These are phyloP conservation scores for Heteronetta atricapilla DNA, from an alignment of 2,113 vertebrate species.

Conservation along the genomic window DNA sequence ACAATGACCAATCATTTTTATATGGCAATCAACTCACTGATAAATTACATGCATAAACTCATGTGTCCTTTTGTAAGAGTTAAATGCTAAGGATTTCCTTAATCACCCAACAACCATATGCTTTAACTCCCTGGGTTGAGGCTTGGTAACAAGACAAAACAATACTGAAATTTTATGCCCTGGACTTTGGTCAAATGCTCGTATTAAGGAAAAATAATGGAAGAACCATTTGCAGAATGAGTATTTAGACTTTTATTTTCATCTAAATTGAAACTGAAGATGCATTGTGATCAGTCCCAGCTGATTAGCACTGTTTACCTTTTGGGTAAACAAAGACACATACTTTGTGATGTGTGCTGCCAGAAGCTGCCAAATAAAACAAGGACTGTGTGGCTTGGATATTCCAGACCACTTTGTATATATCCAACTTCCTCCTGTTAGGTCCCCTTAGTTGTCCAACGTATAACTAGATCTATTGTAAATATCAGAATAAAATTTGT, in stretches of 20 bases:
- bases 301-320: conserved; percentile 35
- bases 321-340: conserved; percentile 54
- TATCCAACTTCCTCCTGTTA: neutral
- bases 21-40: neutral
- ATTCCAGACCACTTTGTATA: conserved; percentile 20
- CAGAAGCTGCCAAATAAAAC: conserved; percentile 56
- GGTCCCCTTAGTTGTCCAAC: neutral
- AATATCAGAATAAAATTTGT: conserved; percentile 48
- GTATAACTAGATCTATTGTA: neutral
- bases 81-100: conserved; percentile 30
- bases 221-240: neutral
- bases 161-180: neutral
- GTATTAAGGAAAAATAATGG: conserved; percentile 11
- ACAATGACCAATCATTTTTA: neutral
- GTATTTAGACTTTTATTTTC: conserved; percentile 16
- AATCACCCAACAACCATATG: conserved; percentile 23
- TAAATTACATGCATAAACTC: neutral
- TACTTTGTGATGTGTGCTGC: conserved; percentile 17
- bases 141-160: conserved; percentile 5
- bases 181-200: neutral
- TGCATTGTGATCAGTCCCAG: conserved; percentile 38
- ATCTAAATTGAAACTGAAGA: conserved; percentile 50
- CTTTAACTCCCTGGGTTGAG: neutral
- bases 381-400: conserved; percentile 30
- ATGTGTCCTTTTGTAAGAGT: neutral